phyloP scores from a whole-genome alignment of 2,113 vertebrate species.

The Proteles cristata region DNA sequence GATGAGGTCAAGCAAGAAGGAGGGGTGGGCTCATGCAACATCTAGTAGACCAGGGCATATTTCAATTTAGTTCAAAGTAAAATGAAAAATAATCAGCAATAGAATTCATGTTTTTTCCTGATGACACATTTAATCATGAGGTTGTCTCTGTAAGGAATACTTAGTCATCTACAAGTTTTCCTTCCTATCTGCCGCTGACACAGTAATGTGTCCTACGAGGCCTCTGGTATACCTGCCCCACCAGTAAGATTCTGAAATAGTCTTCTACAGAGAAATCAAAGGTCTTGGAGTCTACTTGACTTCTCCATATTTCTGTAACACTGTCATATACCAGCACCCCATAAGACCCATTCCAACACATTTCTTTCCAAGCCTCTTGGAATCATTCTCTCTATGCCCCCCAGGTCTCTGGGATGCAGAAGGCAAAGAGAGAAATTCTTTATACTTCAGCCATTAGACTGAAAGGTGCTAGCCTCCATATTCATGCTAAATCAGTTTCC shows the following conservation, averaged over 20 bases:
- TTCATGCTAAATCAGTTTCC: neutral
- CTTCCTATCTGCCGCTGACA: neutral
- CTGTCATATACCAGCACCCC: neutral
- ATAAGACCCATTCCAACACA: neutral
- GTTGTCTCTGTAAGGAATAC: neutral
- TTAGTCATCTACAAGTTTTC: neutral
- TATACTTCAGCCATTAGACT: neutral
- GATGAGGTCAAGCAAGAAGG: neutral
- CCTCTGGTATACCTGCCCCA: neutral
- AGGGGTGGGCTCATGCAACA: rapidly evolving
- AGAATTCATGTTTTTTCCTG: neutral
- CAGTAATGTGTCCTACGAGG: neutral
- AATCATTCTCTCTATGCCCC: neutral
- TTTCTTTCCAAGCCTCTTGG: neutral
- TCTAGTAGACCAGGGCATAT: neutral
- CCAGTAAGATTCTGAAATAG: neutral
- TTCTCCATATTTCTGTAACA: neutral
- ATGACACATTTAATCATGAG: neutral
- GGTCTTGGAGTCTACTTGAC: neutral
- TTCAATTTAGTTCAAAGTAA: neutral
- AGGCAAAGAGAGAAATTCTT: neutral
- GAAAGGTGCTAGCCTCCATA: neutral
- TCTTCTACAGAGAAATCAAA: neutral
- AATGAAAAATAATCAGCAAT: neutral
- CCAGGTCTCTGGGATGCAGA: neutral